Conservation (phyloP, 2,113 vertebrate species). For the Tragelaphus buxtoni region DNA sequence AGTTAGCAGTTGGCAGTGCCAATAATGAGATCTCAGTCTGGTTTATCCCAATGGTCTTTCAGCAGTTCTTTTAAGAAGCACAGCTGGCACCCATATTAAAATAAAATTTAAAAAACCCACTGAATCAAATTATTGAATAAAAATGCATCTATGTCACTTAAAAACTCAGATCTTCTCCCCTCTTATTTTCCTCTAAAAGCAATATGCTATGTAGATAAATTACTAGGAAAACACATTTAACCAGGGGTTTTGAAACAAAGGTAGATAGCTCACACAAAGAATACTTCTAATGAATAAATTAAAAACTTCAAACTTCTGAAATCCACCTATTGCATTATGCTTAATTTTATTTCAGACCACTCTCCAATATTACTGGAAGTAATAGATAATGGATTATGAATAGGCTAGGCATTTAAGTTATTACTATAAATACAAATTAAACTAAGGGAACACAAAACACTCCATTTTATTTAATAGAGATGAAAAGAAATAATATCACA, state of each 20-base stretch:
- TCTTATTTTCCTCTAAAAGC: not conserved
- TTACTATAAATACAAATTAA: conserved; percentile 27
- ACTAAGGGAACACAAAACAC: conserved; percentile 17
- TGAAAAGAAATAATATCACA: conserved; percentile 13
- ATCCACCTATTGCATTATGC: not conserved
- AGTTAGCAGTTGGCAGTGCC: not conserved
- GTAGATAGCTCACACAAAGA: not conserved
- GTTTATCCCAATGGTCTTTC: not conserved
- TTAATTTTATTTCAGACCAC: not conserved
- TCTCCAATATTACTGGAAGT: not conserved
- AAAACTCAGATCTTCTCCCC: not conserved
- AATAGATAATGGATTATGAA: not conserved
- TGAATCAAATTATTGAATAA: not conserved
- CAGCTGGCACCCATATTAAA: not conserved
- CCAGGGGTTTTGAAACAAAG: not conserved
- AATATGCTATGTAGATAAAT: not conserved
- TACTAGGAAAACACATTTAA: not conserved
- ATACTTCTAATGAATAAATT: not conserved
- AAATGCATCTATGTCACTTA: not conserved
- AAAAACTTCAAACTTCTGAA: not conserved
- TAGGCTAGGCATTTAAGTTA: conserved; percentile 14
- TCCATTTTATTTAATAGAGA: conserved; percentile 17
- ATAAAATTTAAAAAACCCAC: not conserved
- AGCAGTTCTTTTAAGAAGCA: not conserved
- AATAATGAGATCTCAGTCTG: not conserved